phyloP scores from a whole-genome alignment of 2,888 invertebrate genomes.

The Bellardia bayeri region DNA sequence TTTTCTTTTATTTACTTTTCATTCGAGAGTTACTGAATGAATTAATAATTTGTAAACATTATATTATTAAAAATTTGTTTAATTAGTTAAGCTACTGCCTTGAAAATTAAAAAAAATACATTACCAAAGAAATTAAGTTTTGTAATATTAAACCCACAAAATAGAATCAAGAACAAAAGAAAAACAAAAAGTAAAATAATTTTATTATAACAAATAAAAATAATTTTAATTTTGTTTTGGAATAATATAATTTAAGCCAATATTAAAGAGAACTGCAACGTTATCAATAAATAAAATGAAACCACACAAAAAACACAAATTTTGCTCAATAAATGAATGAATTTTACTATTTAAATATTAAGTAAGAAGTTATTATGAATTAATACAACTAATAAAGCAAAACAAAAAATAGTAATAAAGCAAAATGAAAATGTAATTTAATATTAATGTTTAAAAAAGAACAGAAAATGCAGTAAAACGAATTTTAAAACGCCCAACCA shows the following conservation, averaged over 20 bases:
- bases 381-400: constrained; percentile 7
- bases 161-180: background rate
- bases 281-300: constrained; percentile 38
- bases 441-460: constrained; percentile 27
- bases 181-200: background rate
- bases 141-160: background rate
- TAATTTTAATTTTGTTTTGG: constrained; percentile 1
- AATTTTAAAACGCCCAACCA: background rate
- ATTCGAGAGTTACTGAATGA: no score
- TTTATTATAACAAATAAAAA: constrained; percentile 19
- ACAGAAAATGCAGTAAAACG: constrained; percentile 3
- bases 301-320: background rate
- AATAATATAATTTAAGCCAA: constrained; percentile 27
- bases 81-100: background rate
- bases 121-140: constrained; percentile 42
- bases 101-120: background rate
- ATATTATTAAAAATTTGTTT: background rate
- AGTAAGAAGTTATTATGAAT: constrained; percentile 43
- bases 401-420: background rate
- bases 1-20: no score
- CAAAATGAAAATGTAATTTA: constrained; percentile 46
- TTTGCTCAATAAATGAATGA: constrained; percentile 66
- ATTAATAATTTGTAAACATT: no score
- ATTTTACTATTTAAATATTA: constrained; percentile 54
- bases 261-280: constrained; percentile 46